phyloP scores from a whole-genome alignment of 2,113 vertebrate species.

The Gambusia affinis region DNA sequence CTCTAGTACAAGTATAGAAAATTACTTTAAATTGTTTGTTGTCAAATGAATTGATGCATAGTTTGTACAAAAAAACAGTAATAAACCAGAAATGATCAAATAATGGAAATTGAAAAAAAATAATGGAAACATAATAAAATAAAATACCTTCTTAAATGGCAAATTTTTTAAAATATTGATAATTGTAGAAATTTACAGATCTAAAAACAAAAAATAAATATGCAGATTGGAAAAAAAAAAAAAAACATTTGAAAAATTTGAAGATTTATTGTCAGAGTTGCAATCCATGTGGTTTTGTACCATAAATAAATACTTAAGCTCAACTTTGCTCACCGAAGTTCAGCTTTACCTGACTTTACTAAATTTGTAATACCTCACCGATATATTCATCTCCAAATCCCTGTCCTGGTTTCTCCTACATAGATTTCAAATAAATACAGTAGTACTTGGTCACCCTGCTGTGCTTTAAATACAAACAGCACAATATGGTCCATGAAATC shows the following conservation, averaged over 20 bases:
- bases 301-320: not conserved
- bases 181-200: not conserved
- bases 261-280: too few species aligned
- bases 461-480: slow-evolving; percentile 38
- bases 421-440: slow-evolving; percentile 15
- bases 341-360: not conserved
- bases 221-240: not conserved
- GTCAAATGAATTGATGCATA: too few species aligned
- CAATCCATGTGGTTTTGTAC: too few species aligned
- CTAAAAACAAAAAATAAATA: not conserved
- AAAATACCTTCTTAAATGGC: not conserved
- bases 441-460: not conserved
- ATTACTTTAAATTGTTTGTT: too few species aligned
- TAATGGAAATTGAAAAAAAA: not conserved
- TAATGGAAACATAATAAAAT: not conserved
- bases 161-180: not conserved
- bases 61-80: not conserved
- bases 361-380: not conserved
- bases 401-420: not conserved
- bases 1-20: too few species aligned
- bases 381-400: not conserved
- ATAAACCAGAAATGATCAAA: not conserved
- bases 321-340: not conserved
- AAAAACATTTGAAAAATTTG: not conserved
- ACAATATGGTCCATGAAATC: slow-evolving; percentile 70